Percentiles rank a stretch among this genome's conserved stretches.
Conservation (phyloP, 2,797 vertebrate genomes). For the Anas capensis region DNA sequence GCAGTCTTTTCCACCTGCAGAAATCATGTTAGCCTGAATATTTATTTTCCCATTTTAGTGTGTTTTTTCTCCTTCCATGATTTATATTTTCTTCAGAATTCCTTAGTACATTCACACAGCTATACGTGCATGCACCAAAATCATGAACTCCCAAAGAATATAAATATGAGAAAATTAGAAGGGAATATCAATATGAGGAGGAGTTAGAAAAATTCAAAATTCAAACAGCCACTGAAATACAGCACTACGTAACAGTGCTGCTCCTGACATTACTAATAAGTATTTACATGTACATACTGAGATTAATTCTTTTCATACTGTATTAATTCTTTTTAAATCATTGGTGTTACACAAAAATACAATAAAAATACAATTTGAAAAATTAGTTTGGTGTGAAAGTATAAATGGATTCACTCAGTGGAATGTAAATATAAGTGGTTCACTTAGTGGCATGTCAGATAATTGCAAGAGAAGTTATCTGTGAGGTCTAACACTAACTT, state of each 20-base stretch:
- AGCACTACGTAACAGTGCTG: accelerated
- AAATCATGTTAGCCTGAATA: not conserved
- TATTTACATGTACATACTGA: not conserved
- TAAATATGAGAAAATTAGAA: too few species aligned
- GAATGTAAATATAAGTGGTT: not conserved
- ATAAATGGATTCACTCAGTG: not conserved
- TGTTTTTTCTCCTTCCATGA: not conserved
- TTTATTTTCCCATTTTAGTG: not conserved
- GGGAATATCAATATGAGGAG: too few species aligned
- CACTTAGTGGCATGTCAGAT: not conserved
- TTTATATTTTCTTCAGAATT: not conserved
- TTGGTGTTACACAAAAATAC: not conserved
- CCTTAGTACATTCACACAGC: not conserved
- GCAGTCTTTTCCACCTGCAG: not conserved
- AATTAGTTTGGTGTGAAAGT: not conserved
- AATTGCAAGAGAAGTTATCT: not conserved
- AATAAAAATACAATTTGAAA: not conserved
- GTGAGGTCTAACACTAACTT: not conserved
- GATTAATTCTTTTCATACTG: not conserved
- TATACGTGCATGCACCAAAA: not conserved
- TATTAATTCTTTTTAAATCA: not conserved
- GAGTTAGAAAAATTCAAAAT: not conserved
- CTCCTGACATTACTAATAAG: not conserved
- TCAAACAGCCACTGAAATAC: not conserved
- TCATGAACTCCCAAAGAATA: not conserved